Evolutionary conservation across 1,140 invertebrate genomes (phyloP), one percentile per base, ranked within the genome.

Genomic region (Polypedilum vanderplanki): DNA sequence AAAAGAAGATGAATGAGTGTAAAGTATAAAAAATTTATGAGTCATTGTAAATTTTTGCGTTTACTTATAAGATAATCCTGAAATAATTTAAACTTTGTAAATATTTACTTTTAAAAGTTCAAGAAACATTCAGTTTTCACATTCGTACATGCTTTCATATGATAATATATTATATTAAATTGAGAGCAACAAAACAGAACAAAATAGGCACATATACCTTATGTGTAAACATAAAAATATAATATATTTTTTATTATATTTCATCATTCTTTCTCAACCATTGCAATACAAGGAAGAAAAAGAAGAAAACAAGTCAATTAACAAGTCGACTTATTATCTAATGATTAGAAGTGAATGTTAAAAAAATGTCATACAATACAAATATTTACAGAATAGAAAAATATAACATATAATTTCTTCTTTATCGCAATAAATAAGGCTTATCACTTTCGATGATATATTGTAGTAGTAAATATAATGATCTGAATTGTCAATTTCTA

Each of bases 371-470:
- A 33, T 33, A 33, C 24, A 33, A 33, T 33, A 33, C 24, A 33
- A 57, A 57, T 57, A 57, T 57, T 57, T 57, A 57, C 46, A 57
- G 1, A 46, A 46, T 46, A n/a, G n/a, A 57, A 15, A 57, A 15
- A 57, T n/a, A 57, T n/a, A 33, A 33, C 5, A 3, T n/a, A n/a
- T n/a, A n/a, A n/a, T 15, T 12, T 12, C 0, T 15, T 57, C n/a
- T 57, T 57, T 57, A 57, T 57, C 46, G 46, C n/a, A 57, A 57
- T 57, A 57, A 57, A 57, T 57, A 57, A n/a, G n/a, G n/a, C 46
- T 57, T 57, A 57, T 57, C 46, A 57, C 46, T 33, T 33, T 57
- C 46, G 46, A 57, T 57, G 46, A 57, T 57, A 33, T 33, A 33
- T 33, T 33, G 24, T 33, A 33, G 5, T 33, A 33, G 24, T 33